phyloP scores from a whole-genome alignment of 2,888 invertebrate genomes.

The Tenthredo mesomela region DNA sequence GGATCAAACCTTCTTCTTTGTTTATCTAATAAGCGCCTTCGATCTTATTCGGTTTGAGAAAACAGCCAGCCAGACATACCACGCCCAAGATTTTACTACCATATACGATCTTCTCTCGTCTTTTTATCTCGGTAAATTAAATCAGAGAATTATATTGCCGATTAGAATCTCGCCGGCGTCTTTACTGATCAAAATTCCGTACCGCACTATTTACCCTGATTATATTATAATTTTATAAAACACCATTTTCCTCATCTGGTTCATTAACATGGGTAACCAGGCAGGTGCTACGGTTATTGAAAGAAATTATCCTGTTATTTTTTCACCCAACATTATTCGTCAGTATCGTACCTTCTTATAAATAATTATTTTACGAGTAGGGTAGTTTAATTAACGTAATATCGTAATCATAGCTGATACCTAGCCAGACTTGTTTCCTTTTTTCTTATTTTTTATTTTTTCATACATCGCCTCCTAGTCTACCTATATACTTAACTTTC shows the following conservation, averaged over 20 bases:
- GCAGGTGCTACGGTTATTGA: not conserved
- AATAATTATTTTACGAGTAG: not conserved
- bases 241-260: not conserved
- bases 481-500: not conserved
- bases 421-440: not conserved
- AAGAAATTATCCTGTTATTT: not conserved
- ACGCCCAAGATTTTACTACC: not conserved
- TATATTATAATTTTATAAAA: not conserved
- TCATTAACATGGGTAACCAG: not conserved
- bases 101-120: not conserved
- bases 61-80: slow-evolving; percentile 58
- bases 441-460: not conserved
- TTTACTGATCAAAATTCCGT: slow-evolving; percentile 52
- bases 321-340: not conserved
- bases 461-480: not conserved
- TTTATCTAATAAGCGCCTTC: slow-evolving; percentile 56
- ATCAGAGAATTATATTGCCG: not conserved
- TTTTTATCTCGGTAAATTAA: not conserved
- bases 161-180: not conserved
- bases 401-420: not conserved
- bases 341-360: not conserved
- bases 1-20: slow-evolving; percentile 39
- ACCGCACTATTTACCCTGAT: not conserved
- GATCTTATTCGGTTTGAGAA: slow-evolving; percentile 55
- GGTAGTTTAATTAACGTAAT: not conserved